Percentiles rank a stretch among this genome's conserved stretches.
Conservation (phyloP, 2,113 vertebrate species). For the Cryptoleucopteryx plumbea region DNA sequence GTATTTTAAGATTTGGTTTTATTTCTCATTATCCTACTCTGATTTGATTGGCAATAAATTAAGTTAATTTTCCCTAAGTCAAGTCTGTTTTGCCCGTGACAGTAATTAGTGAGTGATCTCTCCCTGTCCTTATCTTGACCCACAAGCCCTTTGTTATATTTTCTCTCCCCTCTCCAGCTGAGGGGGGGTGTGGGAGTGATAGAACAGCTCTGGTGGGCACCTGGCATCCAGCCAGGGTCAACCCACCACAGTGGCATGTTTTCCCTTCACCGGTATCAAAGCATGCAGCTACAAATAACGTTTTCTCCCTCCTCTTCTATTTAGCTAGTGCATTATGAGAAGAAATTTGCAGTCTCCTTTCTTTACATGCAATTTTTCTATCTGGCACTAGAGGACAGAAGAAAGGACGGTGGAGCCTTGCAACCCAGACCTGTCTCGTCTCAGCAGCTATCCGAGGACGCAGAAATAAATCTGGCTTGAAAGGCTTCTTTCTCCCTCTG, state of each 20-base stretch:
- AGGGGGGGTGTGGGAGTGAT: too few relatives aligned
- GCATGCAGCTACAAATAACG: accelerated
- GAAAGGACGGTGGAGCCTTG: neutral
- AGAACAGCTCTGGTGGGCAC: too few relatives aligned
- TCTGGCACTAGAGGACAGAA: slow-evolving; percentile 49
- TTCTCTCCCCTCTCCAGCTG: too few relatives aligned
- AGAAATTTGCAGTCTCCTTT: neutral
- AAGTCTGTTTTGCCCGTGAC: too few relatives aligned
- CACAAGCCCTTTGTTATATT: too few relatives aligned
- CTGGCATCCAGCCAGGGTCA: too few relatives aligned
- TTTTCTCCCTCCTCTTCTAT: neutral
- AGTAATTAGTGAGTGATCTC: too few relatives aligned
- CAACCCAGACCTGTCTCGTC: neutral
- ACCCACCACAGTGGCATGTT: neutral
- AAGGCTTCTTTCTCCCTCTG: neutral
- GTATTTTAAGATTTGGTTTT: too few relatives aligned
- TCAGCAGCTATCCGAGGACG: neutral
- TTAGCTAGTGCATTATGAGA: neutral
- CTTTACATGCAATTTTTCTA: neutral
- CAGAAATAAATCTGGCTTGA: neutral
- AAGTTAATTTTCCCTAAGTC: too few relatives aligned
- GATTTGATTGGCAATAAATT: too few relatives aligned
- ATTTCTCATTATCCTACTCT: too few relatives aligned
- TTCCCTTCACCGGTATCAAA: accelerated
- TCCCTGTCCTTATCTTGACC: too few relatives aligned